Evolutionary conservation across 30 jellyfish, hydroid and myxozoan genomes (phyloP).

Genomic region (Catostylus mosaicus): DNA sequence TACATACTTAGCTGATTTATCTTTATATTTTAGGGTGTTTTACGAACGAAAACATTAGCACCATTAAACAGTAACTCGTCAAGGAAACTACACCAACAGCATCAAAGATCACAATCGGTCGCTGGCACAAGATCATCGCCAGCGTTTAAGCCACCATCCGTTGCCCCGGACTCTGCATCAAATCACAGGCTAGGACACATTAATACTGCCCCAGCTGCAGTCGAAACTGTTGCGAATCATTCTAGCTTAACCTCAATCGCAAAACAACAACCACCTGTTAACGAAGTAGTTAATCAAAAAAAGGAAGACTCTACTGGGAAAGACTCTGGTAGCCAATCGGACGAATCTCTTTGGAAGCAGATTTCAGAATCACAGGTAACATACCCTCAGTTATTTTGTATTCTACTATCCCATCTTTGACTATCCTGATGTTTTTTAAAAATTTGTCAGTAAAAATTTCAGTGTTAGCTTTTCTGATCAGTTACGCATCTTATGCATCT

Average conservation of each 20-base stretch:
- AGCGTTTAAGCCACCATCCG: constrained; percentile 18
- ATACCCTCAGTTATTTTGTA: no score
- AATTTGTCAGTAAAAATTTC: no score
- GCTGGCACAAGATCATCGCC: constrained; percentile 57
- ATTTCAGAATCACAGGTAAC: constrained; percentile 69
- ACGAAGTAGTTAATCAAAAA: not conserved
- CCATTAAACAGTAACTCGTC: constrained; percentile 16
- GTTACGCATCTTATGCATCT: no score
- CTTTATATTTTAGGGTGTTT: constrained; percentile 19
- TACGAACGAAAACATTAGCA: constrained; percentile 32
- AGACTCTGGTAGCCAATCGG: constrained; percentile 26
- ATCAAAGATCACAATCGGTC: constrained; percentile 71
- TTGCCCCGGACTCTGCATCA: constrained; percentile 10
- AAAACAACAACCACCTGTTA: not conserved
- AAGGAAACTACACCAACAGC: constrained; percentile 41
- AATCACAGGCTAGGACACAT: not conserved
- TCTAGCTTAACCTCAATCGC: not conserved
- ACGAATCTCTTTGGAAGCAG: constrained; percentile 35
- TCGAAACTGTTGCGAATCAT: not conserved
- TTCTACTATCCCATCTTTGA: no score
- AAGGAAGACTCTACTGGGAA: not conserved
- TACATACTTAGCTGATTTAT: no score
- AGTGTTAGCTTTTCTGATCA: no score
- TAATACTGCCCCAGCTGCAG: constrained; percentile 2
- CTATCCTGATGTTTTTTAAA: no score